These are phyloP conservation scores for Euproctis similis DNA, from an alignment of 2,888 invertebrate genomes.

Conservation along the genomic window DNA sequence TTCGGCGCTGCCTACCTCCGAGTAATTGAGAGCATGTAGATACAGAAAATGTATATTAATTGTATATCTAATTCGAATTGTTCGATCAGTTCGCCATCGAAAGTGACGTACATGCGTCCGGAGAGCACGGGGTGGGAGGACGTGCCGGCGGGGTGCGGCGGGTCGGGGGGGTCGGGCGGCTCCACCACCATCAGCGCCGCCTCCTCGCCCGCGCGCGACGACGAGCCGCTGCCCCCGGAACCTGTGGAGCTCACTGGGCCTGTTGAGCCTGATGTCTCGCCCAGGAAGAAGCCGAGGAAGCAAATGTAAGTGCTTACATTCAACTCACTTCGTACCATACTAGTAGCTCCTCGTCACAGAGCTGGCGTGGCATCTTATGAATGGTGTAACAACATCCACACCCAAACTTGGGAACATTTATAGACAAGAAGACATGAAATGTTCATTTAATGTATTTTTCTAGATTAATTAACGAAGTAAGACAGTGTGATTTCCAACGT, in stretches of 20 bases:
- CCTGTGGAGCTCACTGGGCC: conserved; percentile 6
- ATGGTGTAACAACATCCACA: no score
- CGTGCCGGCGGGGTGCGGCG: conserved; percentile 14
- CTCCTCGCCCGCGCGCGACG: conserved; percentile 82
- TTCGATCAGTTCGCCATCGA: conserved; percentile 69
- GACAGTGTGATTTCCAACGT: conserved; percentile 57
- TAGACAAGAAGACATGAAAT: no score
- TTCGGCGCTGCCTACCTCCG: no score
- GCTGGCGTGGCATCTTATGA: no score
- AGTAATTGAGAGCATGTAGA: no score
- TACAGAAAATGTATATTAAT: no score
- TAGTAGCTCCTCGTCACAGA: no score
- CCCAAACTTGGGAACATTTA: no score
- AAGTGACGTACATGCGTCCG: conserved; percentile 28
- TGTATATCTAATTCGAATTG: conserved; percentile 4
- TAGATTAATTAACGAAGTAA: conserved; percentile 56
- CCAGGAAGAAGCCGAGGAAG: conserved; percentile 94
- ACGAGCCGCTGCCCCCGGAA: conserved; percentile 42
- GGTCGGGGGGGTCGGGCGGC: conserved; percentile 77
- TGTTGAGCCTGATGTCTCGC: conserved; percentile 60
- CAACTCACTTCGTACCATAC: no score
- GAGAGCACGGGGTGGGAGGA: conserved; percentile 16
- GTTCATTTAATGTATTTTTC: background rate
- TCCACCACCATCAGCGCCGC: conserved; percentile 92
- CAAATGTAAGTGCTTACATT: conserved; percentile 80